Evolutionary conservation across 2,113 vertebrate species (phyloP), one percentile per base, ranked within the genome.

Genomic region (Anolis sagrei): DNA sequence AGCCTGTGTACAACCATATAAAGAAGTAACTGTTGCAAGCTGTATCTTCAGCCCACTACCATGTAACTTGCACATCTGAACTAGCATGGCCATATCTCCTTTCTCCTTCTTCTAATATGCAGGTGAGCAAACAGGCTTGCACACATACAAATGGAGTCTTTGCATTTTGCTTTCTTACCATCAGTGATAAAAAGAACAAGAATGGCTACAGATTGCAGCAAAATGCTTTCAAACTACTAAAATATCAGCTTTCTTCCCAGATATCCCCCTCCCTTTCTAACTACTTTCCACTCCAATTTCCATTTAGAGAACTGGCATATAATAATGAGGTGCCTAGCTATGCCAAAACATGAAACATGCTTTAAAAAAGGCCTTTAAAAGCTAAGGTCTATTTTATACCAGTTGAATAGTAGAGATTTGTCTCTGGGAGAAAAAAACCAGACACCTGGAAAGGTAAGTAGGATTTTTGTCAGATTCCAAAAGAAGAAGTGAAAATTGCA

Each of bases 301-400:
- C 90, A 87, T 91, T 93, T 94, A 89, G 72, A 86, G 66, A 89
- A 93, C 84, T 87, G 48, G 70, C 83, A 86, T 79, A 73, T 34
- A 94, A 25, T 92, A 89, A 95, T 93, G 89, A 90, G 81, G 19
- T 92, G 93, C 73, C 81, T 18, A 84, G 62, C 21, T 90, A 66
- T 91, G 87, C 13, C 75, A 94, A 93, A 91, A 90, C 14, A 87
- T 93, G 89, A 91, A 92, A 93, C 90, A 94, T 36, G 76, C 68
- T 83, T n/a, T 76, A 58, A 90, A 88, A 90, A 91, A 95, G 91
- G 13, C 2, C 48, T 84, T 83, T 91, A 62, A 89, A 93, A 90
- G 21, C 79, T 93, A 19, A 84, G 19, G 29, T 14, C 36, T 44
- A 16, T 29, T 74, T 29, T 74, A 1, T 23, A 34, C 32, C 2